Evolutionary conservation across 1,140 invertebrate genomes (phyloP), one percentile per base, ranked within the genome.

Genomic region (Latrodectus geometricus): DNA sequence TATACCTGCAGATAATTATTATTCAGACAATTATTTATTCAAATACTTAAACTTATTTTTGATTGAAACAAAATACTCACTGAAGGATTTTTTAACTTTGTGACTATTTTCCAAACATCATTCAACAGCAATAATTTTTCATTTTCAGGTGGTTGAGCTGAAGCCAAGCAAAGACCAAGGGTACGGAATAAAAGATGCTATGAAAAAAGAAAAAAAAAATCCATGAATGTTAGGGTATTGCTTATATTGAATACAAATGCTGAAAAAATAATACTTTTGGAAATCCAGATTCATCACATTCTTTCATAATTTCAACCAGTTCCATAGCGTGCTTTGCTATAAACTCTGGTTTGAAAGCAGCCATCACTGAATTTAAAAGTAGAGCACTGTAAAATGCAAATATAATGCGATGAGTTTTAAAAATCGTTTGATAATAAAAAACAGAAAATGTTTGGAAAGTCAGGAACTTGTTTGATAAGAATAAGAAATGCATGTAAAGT

Each of bases 361-460:
- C 94, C 89, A 98, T 93, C 70, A 97, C 94, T 11, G 95, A 95
- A 90, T 95, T 95, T n/a, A 98, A 91, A 54, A 98, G 91, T 70
- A 97, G 92, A 65, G 95, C 96, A 92, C 96, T 97, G 89, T 90
- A 93, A 92, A 87, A 73, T 76, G 5, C 35, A 35, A n/a, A n/a
- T n/a, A n/a, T n/a, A n/a, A n/a, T n/a, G n/a, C n/a, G n/a, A n/a
- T n/a, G n/a, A n/a, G n/a, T n/a, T n/a, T n/a, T n/a, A n/a, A n/a
- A n/a, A n/a, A n/a, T n/a, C n/a, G n/a, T n/a, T n/a, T n/a, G n/a
- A n/a, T n/a, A n/a, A n/a, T n/a, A n/a, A n/a, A n/a, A n/a, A n/a
- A n/a, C n/a, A n/a, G n/a, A n/a, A n/a, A n/a, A n/a, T n/a, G n/a
- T n/a, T n/a, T n/a, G n/a, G n/a, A n/a, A n/a, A n/a, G n/a, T n/a